Conservation (phyloP, 1,140 invertebrate genomes). For the Ceratina calcarata region DNA sequence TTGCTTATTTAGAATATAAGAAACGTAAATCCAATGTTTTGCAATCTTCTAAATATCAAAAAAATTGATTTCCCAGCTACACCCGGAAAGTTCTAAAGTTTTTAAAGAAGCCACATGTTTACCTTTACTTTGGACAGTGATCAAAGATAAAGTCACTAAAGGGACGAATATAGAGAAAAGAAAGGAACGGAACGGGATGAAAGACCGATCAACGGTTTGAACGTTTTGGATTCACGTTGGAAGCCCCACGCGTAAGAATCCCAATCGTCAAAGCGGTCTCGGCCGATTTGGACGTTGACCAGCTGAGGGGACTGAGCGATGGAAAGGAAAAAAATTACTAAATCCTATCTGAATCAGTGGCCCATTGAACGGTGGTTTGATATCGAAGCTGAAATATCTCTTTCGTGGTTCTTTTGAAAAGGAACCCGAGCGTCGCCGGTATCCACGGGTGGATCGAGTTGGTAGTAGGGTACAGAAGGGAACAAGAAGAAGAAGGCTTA, state of each 20-base stretch:
- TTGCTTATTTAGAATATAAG: no score
- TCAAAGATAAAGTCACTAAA: not conserved
- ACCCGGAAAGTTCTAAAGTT: no score
- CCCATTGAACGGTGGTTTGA: slow-evolving; percentile 71
- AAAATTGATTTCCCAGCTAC: no score
- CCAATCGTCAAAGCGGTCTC: slow-evolving; percentile 12
- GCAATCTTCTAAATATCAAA: no score
- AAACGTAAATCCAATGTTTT: no score
- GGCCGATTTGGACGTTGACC: slow-evolving; percentile 41
- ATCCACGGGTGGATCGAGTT: not conserved
- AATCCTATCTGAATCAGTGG: slow-evolving; percentile 71
- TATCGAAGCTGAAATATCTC: slow-evolving; percentile 67
- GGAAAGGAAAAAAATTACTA: slow-evolving; percentile 64
- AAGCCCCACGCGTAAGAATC: slow-evolving; percentile 57
- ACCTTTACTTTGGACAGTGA: not conserved
- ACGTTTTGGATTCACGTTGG: slow-evolving; percentile 51
- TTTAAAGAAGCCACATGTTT: no score
- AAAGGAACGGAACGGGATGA: slow-evolving; percentile 29
- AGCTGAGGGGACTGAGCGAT: not conserved
- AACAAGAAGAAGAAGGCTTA: slow-evolving; percentile 61
- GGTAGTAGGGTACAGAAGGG: not conserved
- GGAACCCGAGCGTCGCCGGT: slow-evolving; percentile 54
- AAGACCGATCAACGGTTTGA: slow-evolving; percentile 55
- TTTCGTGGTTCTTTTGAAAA: slow-evolving; percentile 63
- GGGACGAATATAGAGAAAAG: not conserved